A percentile compares a stretch with the other conserved stretches of the same genome.
Conservation (phyloP, 2,797 vertebrate species). For the Rhodeus uyekii region DNA sequence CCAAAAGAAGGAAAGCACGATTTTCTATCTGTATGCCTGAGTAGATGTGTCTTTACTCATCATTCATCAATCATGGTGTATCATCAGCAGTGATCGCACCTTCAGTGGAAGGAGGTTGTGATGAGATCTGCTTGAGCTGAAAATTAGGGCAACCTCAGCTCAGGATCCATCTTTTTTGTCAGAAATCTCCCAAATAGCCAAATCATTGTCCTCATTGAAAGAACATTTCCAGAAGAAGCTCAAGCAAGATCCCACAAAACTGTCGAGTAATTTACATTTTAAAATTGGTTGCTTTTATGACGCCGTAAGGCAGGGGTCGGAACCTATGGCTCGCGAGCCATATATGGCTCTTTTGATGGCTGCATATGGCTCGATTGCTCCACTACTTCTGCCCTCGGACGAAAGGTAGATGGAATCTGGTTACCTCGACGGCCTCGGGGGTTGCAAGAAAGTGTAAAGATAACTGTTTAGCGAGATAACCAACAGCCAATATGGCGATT, state of each 20-base stretch:
- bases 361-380: too few species aligned
- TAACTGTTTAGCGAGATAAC: too few species aligned
- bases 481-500: too few species aligned
- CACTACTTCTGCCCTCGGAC: too few species aligned
- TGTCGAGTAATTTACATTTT: neutral
- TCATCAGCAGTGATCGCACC: neutral
- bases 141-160: neutral
- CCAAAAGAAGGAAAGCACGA: neutral
- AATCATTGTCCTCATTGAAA: neutral
- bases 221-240: neutral
- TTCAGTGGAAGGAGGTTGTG: neutral
- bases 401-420: too few species aligned
- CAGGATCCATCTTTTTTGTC: neutral
- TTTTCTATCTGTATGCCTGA: neutral
- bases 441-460: too few species aligned
- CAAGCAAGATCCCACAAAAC: neutral
- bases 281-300: neutral
- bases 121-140: neutral
- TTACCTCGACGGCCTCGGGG: too few species aligned
- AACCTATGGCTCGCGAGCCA: too few species aligned
- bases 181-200: neutral
- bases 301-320: too few species aligned
- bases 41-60: neutral
- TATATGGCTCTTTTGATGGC: too few species aligned
- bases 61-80: neutral